Evolutionary conservation across 2,888 invertebrate genomes (phyloP), one percentile per base, ranked within the genome.

Genomic region (Mimumesa dahlbomi): DNA sequence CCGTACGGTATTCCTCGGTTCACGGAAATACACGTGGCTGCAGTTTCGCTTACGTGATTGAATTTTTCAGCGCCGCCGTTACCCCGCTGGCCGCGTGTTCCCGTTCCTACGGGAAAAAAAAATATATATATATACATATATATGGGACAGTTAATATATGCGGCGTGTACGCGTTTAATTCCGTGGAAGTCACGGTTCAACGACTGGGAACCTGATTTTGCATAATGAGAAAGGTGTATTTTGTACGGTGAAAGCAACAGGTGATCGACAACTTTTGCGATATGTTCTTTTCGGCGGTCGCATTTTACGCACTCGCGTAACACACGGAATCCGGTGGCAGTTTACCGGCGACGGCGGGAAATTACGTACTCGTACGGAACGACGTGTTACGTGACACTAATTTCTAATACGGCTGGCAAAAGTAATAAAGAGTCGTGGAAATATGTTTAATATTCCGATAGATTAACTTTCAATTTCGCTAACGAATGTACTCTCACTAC

Each of bases 181-280:
- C 53, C 18, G 14, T 38, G 36, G 16, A 7, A 13, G 59, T 62
- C 31, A 67, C 62, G 76, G 67, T 79, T 76, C 70, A 76, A 78
- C 59, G 73, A 62, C 25, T 46, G 46, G 29, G 49, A 76, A 63
- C 70, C 29, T 49, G 78, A 73, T 70, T 79, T 68, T 68, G 77
- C 76, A 68, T 71, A 73, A 76, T 46, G 31, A 69, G 68, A 69
- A 54, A 66, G 31, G 50, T 46, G 57, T 22, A 14, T n/a, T 45
- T 34, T 21, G 46, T 34, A 48, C 19, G 67, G 77, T 76, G 79
- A 76, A 76, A 79, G 79, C 79, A 67, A 62, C 56, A 64, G 53
- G 64, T 63, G 65, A 79, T 73, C 54, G 58, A 58, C n/a, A n/a
- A n/a, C n/a, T n/a, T n/a, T n/a, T n/a, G n/a, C n/a, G n/a, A n/a